Percentiles rank a stretch among this genome's conserved stretches.
Conservation (phyloP, 2,113 vertebrate species). For the Clarias magur region DNA sequence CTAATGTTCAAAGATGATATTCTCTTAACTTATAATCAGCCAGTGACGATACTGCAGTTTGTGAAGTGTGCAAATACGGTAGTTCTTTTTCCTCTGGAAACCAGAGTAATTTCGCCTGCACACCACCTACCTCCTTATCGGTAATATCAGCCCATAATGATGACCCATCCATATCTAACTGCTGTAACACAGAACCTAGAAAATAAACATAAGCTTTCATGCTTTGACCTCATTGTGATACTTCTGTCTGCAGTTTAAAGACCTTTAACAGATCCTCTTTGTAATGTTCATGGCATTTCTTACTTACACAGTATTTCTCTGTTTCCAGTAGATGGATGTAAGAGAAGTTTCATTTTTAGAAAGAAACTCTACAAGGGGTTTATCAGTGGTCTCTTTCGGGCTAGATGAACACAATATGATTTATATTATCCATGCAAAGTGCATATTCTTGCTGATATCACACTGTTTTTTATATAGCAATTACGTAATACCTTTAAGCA, state of each 20-base stretch:
- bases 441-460: background rate
- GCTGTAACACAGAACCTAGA: background rate
- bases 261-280: background rate
- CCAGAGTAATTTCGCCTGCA: background rate
- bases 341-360: conserved; percentile 2
- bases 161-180: background rate
- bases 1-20: background rate
- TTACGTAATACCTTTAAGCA: background rate
- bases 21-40: background rate
- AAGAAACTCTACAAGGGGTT: background rate
- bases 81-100: background rate
- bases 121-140: background rate
- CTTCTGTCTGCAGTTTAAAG: background rate
- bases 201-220: background rate
- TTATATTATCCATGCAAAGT: background rate
- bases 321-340: background rate
- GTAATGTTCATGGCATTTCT: background rate
- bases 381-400: background rate
- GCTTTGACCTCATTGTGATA: background rate
- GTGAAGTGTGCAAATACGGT: background rate
- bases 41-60: background rate
- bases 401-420: background rate
- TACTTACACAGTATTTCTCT: background rate
- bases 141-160: background rate
- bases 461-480: background rate